These are phyloP conservation scores for Saturnia pavonia DNA, from an alignment of 2,888 invertebrate genomes.

Conservation along the genomic window DNA sequence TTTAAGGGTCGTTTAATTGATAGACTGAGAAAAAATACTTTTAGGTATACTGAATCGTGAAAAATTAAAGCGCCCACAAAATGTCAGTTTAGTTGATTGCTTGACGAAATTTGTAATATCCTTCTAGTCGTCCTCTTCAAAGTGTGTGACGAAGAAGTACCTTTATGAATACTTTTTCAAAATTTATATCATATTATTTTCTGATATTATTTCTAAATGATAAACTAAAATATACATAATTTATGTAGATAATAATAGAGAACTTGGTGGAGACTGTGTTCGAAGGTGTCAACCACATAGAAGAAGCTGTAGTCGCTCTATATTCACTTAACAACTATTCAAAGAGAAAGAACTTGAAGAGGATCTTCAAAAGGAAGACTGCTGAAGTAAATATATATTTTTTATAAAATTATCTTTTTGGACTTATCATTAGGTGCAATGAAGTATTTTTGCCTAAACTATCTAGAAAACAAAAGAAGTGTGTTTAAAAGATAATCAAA, in stretches of 20 bases:
- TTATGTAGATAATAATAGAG: conserved; percentile 87
- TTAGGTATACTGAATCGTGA: not conserved
- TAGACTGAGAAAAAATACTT: not conserved
- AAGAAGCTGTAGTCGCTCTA: conserved; percentile 90
- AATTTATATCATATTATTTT: not conserved
- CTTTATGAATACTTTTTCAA: not conserved
- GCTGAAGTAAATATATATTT: conserved; percentile 68
- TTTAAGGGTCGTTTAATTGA: not conserved
- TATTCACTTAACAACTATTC: conserved; percentile 90
- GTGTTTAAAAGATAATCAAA: no score
- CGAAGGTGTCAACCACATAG: conserved; percentile 88
- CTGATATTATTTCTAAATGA: not conserved
- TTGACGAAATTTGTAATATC: no score
- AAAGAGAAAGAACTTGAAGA: conserved; percentile 86
- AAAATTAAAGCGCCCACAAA: not conserved
- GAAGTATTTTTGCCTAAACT: not conserved
- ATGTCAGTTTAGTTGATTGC: not conserved
- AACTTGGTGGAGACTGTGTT: conserved; percentile 91
- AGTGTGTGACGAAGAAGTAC: not conserved
- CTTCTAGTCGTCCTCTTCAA: not conserved
- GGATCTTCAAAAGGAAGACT: conserved; percentile 86
- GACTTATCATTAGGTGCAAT: not conserved
- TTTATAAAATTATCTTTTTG: not conserved
- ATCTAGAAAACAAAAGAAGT: not conserved
- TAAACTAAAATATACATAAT: conserved; percentile 22